A percentile compares a stretch with the other conserved stretches of the same genome.
Evolutionary conservation across 30 jellyfish, hydroid and myxozoan genomes (phyloP).

Genomic region (Morbakka virulenta): DNA sequence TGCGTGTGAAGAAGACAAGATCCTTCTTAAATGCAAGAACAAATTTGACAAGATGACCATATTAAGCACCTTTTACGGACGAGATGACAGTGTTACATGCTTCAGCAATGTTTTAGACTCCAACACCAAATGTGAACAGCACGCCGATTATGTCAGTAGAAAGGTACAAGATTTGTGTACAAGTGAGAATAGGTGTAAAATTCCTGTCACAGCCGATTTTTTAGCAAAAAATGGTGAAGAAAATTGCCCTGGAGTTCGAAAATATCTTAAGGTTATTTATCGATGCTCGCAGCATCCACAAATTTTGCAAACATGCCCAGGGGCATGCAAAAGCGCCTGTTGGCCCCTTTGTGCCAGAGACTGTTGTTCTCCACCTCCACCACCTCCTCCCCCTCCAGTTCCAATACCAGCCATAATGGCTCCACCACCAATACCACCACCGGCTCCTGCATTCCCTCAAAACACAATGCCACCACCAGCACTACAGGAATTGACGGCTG

Average conservation of each 20-base stretch:
- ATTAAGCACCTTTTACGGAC: constrained; percentile 79
- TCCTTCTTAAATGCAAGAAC: constrained; percentile 68
- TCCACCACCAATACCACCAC: constrained; percentile 51
- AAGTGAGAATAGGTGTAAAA: constrained; percentile 88
- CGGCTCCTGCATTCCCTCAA: constrained; percentile 24
- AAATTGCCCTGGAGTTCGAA: constrained; percentile 84
- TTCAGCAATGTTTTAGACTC: constrained; percentile 75
- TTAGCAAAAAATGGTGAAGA: constrained; percentile 68
- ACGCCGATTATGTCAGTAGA: constrained; percentile 58
- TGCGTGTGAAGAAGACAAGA: constrained; percentile 94
- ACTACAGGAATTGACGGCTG: constrained; percentile 25
- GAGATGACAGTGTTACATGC: constrained; percentile 76
- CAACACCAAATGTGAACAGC: constrained; percentile 66
- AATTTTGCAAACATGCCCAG: constrained; percentile 59
- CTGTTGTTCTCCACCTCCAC: constrained; percentile 83
- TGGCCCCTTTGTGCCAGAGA: constrained; percentile 77
- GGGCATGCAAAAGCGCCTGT: constrained; percentile 62
- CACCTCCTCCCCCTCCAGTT: constrained; percentile 57
- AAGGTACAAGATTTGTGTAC: constrained; percentile 74
- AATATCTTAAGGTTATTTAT: constrained; percentile 66
- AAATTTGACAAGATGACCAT: constrained; percentile 66
- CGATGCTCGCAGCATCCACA: constrained; percentile 80
- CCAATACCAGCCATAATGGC: constrained; percentile 55
- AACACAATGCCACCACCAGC: constrained; percentile 35
- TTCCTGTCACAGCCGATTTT: constrained; percentile 90